These are phyloP conservation scores for Cariama cristata DNA, from an alignment of 2,113 vertebrate species.

Conservation along the genomic window DNA sequence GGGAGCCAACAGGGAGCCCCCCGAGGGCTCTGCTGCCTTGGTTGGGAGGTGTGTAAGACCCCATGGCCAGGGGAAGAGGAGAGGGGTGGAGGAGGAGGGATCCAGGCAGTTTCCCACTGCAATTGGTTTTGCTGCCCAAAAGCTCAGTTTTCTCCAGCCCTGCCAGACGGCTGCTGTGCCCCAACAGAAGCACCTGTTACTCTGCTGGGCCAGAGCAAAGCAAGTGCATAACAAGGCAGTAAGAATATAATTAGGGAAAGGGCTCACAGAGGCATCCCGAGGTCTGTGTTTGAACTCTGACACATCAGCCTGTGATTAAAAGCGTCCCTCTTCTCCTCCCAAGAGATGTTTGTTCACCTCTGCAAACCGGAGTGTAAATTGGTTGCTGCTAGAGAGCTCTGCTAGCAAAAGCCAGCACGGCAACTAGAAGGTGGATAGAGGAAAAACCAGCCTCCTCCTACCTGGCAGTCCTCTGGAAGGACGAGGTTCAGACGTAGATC, in stretches of 20 bases:
- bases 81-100: neutral
- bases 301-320: neutral
- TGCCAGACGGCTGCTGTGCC: accelerated
- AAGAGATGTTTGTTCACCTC: neutral
- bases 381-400: neutral
- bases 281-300: neutral
- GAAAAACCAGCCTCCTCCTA: neutral
- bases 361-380: neutral
- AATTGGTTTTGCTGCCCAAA: neutral
- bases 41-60: neutral
- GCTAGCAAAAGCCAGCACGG: neutral
- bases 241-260: neutral
- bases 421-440: neutral
- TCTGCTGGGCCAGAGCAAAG: neutral
- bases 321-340: neutral
- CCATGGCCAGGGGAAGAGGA: neutral
- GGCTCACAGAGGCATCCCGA: neutral
- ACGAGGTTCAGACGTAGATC: accelerated
- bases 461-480: neutral
- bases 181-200: neutral
- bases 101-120: neutral
- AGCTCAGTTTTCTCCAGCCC: neutral
- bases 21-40: neutral
- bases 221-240: neutral
- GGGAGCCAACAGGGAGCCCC: neutral